Evolutionary conservation across 2,113 vertebrate species (phyloP), one percentile per base, ranked within the genome.

Genomic region (Piaya cayana): DNA sequence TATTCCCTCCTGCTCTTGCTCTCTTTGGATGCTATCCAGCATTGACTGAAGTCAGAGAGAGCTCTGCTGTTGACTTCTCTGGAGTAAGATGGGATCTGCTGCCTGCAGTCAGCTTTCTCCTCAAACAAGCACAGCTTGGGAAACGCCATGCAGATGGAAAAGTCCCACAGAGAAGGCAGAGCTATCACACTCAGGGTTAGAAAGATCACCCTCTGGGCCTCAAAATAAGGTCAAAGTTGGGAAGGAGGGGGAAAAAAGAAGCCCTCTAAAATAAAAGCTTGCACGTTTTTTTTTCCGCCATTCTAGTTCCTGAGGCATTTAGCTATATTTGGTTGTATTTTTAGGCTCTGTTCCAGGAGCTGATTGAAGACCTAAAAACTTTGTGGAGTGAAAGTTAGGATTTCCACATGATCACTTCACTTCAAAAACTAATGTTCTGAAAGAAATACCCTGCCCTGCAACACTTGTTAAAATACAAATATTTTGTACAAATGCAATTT

Each of bases 1-100:
- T 91, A 91, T 95, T 93, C 83, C 92, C 91, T 93, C 80, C 88
- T 93, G 92, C 83, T 77, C 83, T 93, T 79, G 58, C 92, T 93
- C 89, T 92, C 88, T 68, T 93, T 96, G 95, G 94, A 94, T 63
- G 32, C 52, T 69, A 34, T 92, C 93, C 93, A 96, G 92, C 68
- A 78, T 29, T 75, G 93, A 95, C 72, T 78, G 90, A 94, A 96
- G 52, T 93, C 88, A 86, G 80, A 80, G 76, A 47, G 76, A 83
- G 79, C 64, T 96, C 71, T 82, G 84, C 75, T 77, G 84, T 72
- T 91, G 92, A 86, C 75, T 95, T 70, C 62, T 90, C 43, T 34
- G 82, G 85, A 94, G 79, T 47, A 86, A 80, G 56, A 88, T 47
- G 65, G 71, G 90, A 82, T 91, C 78, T 77, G 59, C 59, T 93